A percentile compares a stretch with the other conserved stretches of the same genome.
These are phyloP conservation scores for Passer montanus DNA, from an alignment of 2,113 vertebrate species.

Conservation along the genomic window DNA sequence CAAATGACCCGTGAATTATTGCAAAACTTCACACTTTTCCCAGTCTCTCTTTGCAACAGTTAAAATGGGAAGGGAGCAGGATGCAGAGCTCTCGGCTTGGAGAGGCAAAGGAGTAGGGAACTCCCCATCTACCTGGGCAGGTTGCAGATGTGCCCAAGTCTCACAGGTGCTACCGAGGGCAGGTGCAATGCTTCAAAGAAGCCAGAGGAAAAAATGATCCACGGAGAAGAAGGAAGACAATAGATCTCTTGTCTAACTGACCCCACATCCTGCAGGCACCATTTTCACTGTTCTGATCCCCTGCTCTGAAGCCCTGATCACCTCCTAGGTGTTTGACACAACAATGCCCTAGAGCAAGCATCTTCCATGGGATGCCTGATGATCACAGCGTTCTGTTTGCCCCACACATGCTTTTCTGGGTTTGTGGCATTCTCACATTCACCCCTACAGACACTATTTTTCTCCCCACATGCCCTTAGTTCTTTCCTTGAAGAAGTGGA, in stretches of 20 bases:
- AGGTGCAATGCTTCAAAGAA: not conserved
- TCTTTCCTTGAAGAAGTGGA: not conserved
- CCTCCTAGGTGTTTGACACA: not conserved
- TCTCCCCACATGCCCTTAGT: accelerated
- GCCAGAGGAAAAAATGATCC: not conserved
- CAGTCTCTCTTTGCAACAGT: not conserved
- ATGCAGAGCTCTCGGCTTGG: not conserved
- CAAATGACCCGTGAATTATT: not conserved
- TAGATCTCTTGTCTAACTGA: not conserved
- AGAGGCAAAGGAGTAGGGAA: not conserved
- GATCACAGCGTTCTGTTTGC: not conserved
- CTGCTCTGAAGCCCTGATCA: not conserved
- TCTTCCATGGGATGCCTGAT: not conserved
- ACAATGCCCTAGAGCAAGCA: not conserved
- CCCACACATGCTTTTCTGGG: not conserved
- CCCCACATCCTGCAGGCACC: not conserved
- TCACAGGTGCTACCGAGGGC: not conserved
- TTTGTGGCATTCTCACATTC: not conserved
- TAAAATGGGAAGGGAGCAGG: not conserved
- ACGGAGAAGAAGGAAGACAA: not conserved
- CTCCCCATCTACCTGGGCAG: not conserved
- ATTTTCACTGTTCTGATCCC: not conserved
- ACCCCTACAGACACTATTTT: not conserved
- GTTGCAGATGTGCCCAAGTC: not conserved
- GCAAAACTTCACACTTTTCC: not conserved